These are phyloP conservation scores for Meandrusa payeni DNA, from an alignment of 2,888 invertebrate genomes.

Conservation along the genomic window DNA sequence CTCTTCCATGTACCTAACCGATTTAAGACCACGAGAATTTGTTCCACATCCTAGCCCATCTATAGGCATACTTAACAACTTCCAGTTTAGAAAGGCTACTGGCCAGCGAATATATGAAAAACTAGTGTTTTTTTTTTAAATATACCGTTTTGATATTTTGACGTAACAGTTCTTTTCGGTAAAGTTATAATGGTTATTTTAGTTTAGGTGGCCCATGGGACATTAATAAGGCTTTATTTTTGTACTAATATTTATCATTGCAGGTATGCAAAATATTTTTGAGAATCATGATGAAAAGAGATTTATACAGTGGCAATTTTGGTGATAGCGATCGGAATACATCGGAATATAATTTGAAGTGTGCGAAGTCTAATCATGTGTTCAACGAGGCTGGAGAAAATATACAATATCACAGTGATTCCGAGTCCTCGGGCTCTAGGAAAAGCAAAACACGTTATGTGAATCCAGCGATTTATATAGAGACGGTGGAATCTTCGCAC, in stretches of 20 bases:
- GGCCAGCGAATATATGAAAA: constrained; percentile 10
- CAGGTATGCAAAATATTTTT: constrained; percentile 26
- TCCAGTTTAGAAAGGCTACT: too few relatives aligned
- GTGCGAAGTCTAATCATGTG: constrained; percentile 54
- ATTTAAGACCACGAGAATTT: too few relatives aligned
- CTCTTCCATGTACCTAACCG: too few relatives aligned
- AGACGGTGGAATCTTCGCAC: constrained; percentile 64
- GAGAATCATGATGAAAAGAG: constrained; percentile 48
- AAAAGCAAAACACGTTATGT: constrained; percentile 77
- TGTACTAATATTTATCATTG: constrained; percentile 9
- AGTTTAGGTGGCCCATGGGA: constrained; percentile 9
- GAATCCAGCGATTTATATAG: constrained; percentile 82
- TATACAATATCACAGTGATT: constrained; percentile 65
- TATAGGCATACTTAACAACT: too few relatives aligned
- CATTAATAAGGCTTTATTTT: constrained; percentile 18
- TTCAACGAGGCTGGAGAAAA: constrained; percentile 73
- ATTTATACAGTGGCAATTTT: constrained; percentile 54
- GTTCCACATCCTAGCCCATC: too few relatives aligned
- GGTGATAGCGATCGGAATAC: constrained; percentile 62
- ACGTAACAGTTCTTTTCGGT: constrained; percentile 13
- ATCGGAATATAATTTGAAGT: constrained; percentile 39
- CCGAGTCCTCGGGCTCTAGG: constrained; percentile 59
- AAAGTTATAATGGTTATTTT: neutral
- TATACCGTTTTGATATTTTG: constrained; percentile 9
- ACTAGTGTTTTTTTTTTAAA: constrained; percentile 15